These are phyloP conservation scores for Zygogramma bicolorata DNA, from an alignment of 2,888 invertebrate species.

Conservation along the genomic window DNA sequence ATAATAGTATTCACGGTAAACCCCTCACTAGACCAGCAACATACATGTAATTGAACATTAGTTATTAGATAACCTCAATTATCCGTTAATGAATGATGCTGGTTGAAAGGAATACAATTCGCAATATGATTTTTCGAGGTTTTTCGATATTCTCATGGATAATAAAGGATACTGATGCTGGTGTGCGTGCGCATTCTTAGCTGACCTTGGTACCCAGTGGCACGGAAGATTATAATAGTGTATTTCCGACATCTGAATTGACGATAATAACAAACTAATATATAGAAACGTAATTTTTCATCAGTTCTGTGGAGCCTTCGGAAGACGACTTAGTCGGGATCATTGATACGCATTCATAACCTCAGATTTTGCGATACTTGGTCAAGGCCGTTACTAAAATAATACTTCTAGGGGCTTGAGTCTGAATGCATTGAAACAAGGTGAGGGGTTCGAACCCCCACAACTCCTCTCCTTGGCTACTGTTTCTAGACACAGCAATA, in stretches of 20 bases:
- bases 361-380: too few relatives aligned
- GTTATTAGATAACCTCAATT: neutral
- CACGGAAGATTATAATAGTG: conserved; percentile 62
- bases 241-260: conserved; percentile 62
- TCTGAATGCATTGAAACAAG: too few relatives aligned
- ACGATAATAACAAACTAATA: conserved; percentile 57
- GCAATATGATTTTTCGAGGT: conserved; percentile 31
- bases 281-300: conserved; percentile 55
- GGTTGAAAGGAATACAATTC: conserved; percentile 2
- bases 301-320: conserved; percentile 12
- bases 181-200: conserved; percentile 46
- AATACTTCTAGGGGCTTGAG: too few relatives aligned
- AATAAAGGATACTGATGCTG: conserved; percentile 26
- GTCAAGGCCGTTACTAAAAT: too few relatives aligned
- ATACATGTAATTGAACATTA: neutral
- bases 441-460: too few relatives aligned
- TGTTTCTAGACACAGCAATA: too few relatives aligned
- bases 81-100: conserved; percentile 12
- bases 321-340: neutral
- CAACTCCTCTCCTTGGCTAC: too few relatives aligned
- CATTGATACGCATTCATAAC: neutral
- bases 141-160: conserved; percentile 34
- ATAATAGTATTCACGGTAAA: conserved; percentile 11
- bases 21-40: neutral
- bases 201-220: conserved; percentile 58